Evolutionary conservation across 2,797 vertebrate genomes (phyloP), one percentile per base, ranked within the genome.

Genomic region (Cyclura pinguis): DNA sequence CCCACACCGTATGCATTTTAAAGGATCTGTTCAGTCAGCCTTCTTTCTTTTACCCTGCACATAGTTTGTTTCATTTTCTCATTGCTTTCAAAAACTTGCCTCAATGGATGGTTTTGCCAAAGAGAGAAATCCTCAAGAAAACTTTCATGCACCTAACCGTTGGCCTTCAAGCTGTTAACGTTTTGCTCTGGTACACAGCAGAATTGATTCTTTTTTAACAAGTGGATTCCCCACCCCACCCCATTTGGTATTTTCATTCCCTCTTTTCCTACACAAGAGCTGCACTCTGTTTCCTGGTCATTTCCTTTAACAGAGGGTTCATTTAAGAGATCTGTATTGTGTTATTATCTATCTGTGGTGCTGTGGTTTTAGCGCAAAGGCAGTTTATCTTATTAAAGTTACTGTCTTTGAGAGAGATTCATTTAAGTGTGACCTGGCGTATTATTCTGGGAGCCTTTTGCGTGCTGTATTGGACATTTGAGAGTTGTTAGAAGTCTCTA

Each of bases 371-470:
- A 92, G 91, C 78, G 81, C 94, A 95, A 91, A 96, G 94, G 85
- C 94, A 93, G 91, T 95, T 96, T 96, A 95, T 96, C 96, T 95
- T 94, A 94, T 91, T 95, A 87, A 85, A 88, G 91, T 95, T 97
- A 95, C 1, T 52, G 96, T 97, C 94, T 92, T 96, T 94, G 95
- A 91, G 94, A 95, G 92, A 96, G 90, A 97, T 95, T 96, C 93
- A 96, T 95, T 96, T 97, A 95, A 97, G 96, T 96, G 96, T 97
- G 97, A 97, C 96, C 96, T 93, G 95, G 93, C 92, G 95, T 97
- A 91, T 96, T 96, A 95, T 94, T 93, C 95, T 80, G 86, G 92
- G 91, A 94, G 94, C 96, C 92, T 97, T 94, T 94, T 92, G 92
- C 89, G 77, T 96, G 89, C 95, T 96, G 95, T 95, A 96, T 96